Evolutionary conservation across 1,140 invertebrate species (phyloP).

Genomic region (Temnothorax longispinosus): DNA sequence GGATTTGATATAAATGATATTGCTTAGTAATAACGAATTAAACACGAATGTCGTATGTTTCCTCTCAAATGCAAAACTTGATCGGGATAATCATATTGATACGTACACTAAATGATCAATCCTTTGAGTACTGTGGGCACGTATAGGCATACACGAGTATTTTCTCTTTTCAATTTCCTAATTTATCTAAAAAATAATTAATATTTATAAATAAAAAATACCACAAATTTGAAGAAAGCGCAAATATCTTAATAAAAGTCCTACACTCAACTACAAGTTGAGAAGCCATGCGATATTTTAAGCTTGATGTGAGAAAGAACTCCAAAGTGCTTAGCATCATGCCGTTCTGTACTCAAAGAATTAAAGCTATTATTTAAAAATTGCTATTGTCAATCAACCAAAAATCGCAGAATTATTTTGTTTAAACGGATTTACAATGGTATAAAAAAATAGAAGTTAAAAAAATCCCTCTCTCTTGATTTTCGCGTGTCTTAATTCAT

Average conservation of each 20-base stretch:
- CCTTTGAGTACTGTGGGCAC: neutral
- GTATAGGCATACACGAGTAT: neutral
- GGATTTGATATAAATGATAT: neutral
- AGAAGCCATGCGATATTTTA: neutral
- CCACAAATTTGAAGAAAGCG: neutral
- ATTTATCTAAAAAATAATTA: slow-evolving; percentile 1
- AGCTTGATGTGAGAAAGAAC: neutral
- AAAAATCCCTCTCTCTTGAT: neutral
- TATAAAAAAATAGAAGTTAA: neutral
- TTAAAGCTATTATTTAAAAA: neutral
- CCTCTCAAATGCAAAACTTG: neutral
- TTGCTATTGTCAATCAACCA: neutral
- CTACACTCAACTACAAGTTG: neutral
- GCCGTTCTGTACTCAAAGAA: neutral
- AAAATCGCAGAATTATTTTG: neutral
- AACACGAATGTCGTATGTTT: neutral
- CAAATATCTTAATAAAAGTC: neutral
- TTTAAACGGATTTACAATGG: neutral
- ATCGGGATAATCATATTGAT: neutral
- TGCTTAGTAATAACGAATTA: neutral
- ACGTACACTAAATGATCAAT: neutral
- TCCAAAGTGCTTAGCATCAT: neutral
- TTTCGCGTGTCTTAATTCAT: neutral
- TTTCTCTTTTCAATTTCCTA: neutral
- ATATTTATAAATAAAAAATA: neutral